Percentiles rank a stretch among this genome's conserved stretches.
phyloP scores from a whole-genome alignment of 2,113 vertebrate species.

The Forbesichthys agassizii region DNA sequence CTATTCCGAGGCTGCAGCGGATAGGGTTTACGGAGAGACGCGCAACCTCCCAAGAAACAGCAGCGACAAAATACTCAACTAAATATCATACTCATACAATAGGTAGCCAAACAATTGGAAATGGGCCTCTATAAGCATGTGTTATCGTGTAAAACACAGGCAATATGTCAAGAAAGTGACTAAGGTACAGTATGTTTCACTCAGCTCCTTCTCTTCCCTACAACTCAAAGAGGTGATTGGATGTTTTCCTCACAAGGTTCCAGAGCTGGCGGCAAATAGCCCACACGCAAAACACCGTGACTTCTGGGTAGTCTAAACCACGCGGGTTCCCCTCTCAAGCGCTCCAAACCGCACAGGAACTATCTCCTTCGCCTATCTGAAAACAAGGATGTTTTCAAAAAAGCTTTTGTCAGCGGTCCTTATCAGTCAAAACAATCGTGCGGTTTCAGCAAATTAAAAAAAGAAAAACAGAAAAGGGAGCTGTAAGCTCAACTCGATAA shows the following conservation, averaged over 20 bases:
- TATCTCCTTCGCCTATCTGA: conserved; percentile 40
- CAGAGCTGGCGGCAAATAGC: conserved; percentile 36
- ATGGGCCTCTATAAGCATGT: too few relatives aligned
- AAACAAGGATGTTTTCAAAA: conserved; percentile 44
- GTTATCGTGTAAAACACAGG: too few relatives aligned
- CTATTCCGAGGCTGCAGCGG: not conserved
- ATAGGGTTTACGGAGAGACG: not conserved
- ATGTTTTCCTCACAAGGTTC: conserved; percentile 28
- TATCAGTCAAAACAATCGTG: conserved; percentile 54
- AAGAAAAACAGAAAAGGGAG: not conserved
- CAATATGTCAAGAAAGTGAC: not conserved
- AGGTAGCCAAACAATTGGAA: too few relatives aligned
- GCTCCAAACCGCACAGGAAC: conserved; percentile 15
- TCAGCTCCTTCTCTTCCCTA: conserved; percentile 23
- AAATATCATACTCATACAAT: too few relatives aligned
- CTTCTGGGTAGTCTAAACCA: conserved; percentile 35
- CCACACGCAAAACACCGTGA: conserved; percentile 55
- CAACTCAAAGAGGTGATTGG: conserved; percentile 6
- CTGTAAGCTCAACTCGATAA: conserved; percentile 14
- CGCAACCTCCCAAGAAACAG: not conserved
- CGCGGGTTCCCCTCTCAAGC: not conserved
- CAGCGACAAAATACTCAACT: not conserved
- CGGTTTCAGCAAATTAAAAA: conserved; percentile 39
- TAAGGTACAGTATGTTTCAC: not conserved
- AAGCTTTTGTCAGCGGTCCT: conserved; percentile 7